Percentiles rank a stretch among this genome's conserved stretches.
These are phyloP conservation scores for Pantherophis guttatus DNA, from an alignment of 2,113 vertebrate species.

Conservation along the genomic window DNA sequence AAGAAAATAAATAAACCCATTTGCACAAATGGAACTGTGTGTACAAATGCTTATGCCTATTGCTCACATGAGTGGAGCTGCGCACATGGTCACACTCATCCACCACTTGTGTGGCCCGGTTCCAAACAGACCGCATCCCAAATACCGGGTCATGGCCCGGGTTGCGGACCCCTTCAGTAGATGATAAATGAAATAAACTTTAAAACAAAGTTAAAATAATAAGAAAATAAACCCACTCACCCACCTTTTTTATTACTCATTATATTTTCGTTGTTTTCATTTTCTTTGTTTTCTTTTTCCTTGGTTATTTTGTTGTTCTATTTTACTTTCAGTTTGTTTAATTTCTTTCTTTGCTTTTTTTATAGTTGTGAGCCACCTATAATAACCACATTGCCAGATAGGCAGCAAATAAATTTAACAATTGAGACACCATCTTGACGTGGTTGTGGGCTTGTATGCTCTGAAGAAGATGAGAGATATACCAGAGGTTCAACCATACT, in stretches of 20 bases:
- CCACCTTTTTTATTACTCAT: not conserved
- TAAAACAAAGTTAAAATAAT: not conserved
- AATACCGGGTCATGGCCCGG: too few relatives aligned
- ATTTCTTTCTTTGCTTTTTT: not conserved
- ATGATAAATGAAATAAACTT: not conserved
- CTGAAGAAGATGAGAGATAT: not conserved
- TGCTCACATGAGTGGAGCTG: not conserved
- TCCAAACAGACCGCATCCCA: not conserved
- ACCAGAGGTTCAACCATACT: not conserved
- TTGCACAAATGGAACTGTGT: too few relatives aligned
- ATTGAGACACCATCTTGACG: not conserved
- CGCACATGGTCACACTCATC: too few relatives aligned
- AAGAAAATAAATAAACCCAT: not conserved
- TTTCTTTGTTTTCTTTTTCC: not conserved
- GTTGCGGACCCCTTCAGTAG: not conserved
- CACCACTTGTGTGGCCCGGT: not conserved
- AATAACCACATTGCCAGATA: not conserved
- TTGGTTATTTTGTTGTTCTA: not conserved
- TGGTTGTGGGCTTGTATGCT: not conserved
- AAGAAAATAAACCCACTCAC: not conserved
- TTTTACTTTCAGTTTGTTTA: not conserved
- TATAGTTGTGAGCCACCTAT: not conserved
- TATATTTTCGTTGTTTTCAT: not conserved
- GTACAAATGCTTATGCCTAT: not conserved
- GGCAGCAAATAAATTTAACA: not conserved